phyloP scores from a whole-genome alignment of 2,888 invertebrate genomes.

The Chironomus riparius region DNA sequence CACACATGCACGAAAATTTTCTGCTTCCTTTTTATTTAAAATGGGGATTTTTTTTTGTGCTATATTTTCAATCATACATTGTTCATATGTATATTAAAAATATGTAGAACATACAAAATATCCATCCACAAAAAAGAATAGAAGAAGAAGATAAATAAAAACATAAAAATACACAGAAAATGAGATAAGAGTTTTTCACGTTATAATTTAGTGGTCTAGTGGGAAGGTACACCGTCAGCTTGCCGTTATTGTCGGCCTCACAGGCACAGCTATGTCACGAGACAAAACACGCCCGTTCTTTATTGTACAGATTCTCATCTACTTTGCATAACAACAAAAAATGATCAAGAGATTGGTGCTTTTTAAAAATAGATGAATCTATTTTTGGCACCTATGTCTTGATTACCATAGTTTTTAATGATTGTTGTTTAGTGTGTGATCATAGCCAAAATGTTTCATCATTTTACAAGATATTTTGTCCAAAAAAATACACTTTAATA shows the following conservation, averaged over 20 bases:
- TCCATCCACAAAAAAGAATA: background rate
- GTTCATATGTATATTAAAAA: background rate
- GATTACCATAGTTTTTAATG: background rate
- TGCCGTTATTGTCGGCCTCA: slow-evolving; percentile 60
- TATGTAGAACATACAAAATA: background rate
- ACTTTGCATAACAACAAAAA: too few relatives aligned
- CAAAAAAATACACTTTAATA: background rate
- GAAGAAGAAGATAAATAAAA: background rate
- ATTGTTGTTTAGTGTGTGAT: slow-evolving; percentile 19
- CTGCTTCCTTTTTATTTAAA: too few relatives aligned
- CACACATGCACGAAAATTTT: too few relatives aligned
- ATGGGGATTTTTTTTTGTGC: too few relatives aligned
- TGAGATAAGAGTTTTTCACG: slow-evolving; percentile 43
- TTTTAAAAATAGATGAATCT: background rate
- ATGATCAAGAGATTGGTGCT: too few relatives aligned
- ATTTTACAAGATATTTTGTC: slow-evolving; percentile 10
- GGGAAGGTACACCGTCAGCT: slow-evolving; percentile 50
- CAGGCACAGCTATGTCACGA: slow-evolving; percentile 31
- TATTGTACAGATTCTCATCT: background rate
- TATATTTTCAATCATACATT: background rate
- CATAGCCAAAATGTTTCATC: slow-evolving; percentile 17
- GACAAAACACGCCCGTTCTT: background rate
- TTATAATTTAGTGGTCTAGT: slow-evolving; percentile 39
- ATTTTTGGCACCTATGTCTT: background rate
- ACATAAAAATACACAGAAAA: background rate